phyloP scores from a whole-genome alignment of 2,888 invertebrate species.

The Neelides folsomi region DNA sequence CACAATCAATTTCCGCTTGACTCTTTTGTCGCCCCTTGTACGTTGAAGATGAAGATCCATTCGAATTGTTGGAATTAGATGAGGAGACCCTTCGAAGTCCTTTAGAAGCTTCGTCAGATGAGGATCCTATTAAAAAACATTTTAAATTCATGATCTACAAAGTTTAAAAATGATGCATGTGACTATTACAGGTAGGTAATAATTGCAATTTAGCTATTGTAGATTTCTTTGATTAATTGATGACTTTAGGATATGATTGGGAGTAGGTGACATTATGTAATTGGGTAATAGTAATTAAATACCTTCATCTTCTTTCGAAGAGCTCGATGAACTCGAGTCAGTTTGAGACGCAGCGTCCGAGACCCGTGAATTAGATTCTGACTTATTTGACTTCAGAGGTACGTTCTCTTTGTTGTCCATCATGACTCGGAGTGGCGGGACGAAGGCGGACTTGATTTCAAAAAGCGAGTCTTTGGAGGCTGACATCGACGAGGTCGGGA shows the following conservation, averaged over 20 bases:
- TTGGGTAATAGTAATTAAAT: too few relatives aligned
- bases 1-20: slow-evolving; percentile 66
- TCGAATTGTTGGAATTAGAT: slow-evolving; percentile 33
- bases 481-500: neutral
- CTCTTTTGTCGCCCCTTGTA: slow-evolving; percentile 44
- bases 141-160: too few relatives aligned
- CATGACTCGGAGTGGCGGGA: slow-evolving; percentile 26
- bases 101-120: slow-evolving; percentile 2
- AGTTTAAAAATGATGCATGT: too few relatives aligned
- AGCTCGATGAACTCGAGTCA: slow-evolving; percentile 6
- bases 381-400: slow-evolving; percentile 10
- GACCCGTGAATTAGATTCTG: slow-evolving; percentile 15
- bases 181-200: too few relatives aligned
- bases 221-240: too few relatives aligned
- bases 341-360: slow-evolving; percentile 28
- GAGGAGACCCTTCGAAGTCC: slow-evolving; percentile 3
- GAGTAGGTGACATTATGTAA: too few relatives aligned
- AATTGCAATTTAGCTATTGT: too few relatives aligned
- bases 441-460: slow-evolving; percentile 18
- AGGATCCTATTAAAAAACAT: too few relatives aligned
- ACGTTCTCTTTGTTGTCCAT: slow-evolving; percentile 14
- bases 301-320: too few relatives aligned
- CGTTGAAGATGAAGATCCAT: slow-evolving; percentile 15
- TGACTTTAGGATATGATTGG: too few relatives aligned
- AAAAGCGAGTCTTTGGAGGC: neutral